Base-by-base conservation (phyloP, 1,140 invertebrate species). In the Penaeus indicus region DNA sequence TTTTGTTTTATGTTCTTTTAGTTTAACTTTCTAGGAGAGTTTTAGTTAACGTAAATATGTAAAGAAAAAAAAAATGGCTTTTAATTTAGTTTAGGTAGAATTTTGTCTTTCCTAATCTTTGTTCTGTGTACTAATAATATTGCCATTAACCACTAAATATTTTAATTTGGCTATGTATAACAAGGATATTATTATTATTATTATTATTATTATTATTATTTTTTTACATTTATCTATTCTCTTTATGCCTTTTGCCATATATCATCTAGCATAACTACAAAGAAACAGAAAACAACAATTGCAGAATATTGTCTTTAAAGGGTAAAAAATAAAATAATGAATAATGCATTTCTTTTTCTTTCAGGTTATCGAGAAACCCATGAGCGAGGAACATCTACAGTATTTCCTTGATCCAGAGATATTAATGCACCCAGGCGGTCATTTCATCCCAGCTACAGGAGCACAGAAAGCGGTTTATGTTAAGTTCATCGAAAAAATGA, bases 401-500 rank as follows among this genome's bases (percentile, higher is more conserved):
- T 92, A 95, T 91, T 97, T 97, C 92, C 92, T 94, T 75, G 93
- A 95, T 88, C 94, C 95, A n/a, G 93, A 94, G 18, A 93, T 95
- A 18, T 91, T 96, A 1, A 93, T 94, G 89, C 97, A 98, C 92
- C 93, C 95, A 75, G 97, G 97, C 42, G 97, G 97, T 4, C 97
- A 98, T 92, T 97, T 96, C 93, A 94, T 98, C 19, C 96, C 97
- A 21, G 95, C 96, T 19, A 95, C 95, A 25, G 94, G 94, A 13
- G 93, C 93, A 22, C 94, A 96, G 90, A 96, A 96, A 92, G 93
- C 95, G 90, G 92, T 93, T 0, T 96, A 96, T 91, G 92, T 95
- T 62, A 94, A 95, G 77, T 96, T 96, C 91, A 92, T 96, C 22
- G 89, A 91, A 25, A 78, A 90, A 22, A 90, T 91, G 89, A 38